Conservation (phyloP, 2,797 vertebrate genomes). For the Leuciscus waleckii region DNA sequence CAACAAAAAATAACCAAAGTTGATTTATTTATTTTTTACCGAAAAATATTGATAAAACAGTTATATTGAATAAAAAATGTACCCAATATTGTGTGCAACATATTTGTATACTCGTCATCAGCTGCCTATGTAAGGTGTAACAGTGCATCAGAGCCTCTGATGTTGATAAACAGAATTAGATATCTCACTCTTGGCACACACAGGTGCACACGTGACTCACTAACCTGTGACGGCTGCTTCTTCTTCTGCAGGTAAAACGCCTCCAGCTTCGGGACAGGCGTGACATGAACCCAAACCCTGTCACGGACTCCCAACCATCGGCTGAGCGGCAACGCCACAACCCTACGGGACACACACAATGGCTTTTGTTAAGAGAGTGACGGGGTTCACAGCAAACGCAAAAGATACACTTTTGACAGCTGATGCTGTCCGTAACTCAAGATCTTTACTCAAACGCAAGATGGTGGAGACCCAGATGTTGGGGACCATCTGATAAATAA, state of each 20-base stretch:
- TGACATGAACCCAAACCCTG: slow-evolving; percentile 68
- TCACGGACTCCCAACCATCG: slow-evolving; percentile 82
- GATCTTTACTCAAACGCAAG: slow-evolving; percentile 62
- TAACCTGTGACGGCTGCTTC: slow-evolving; percentile 78
- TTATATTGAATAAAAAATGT: background rate
- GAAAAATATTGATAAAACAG: background rate
- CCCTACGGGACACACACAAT: slow-evolving; percentile 69
- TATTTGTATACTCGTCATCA: too few species aligned
- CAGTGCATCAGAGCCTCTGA: background rate
- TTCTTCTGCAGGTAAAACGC: slow-evolving; percentile 75
- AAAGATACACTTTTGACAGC: slow-evolving; percentile 45
- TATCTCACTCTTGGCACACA: background rate
- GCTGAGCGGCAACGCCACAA: slow-evolving; percentile 84
- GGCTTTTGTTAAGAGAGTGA: background rate
- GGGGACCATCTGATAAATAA: slow-evolving; percentile 16
- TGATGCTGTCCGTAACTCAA: slow-evolving; percentile 61
- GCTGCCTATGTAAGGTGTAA: background rate
- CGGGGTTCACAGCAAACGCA: background rate
- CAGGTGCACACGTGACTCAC: slow-evolving; percentile 48
- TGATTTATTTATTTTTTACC: too few species aligned
- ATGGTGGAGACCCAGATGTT: slow-evolving; percentile 48
- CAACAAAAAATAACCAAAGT: too few species aligned
- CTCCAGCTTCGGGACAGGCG: slow-evolving; percentile 78
- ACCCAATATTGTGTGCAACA: background rate
- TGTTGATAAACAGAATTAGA: background rate